Conservation (phyloP, 2,888 invertebrate species). For the Philaethria dido region DNA sequence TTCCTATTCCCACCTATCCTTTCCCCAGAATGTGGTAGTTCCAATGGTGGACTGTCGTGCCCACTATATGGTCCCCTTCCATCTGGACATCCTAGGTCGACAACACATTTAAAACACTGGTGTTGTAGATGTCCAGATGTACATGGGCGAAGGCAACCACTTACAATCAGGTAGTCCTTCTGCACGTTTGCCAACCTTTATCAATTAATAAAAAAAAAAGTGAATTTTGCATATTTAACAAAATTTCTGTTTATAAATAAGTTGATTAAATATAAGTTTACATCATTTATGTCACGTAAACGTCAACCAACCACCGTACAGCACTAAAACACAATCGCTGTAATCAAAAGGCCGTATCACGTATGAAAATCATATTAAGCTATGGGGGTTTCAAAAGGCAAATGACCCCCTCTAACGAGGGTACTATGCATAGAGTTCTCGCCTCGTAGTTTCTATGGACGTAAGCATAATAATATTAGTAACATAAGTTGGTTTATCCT, state of each 20-base stretch:
- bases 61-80: too few relatives aligned
- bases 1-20: too few relatives aligned
- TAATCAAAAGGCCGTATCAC: constrained; percentile 41
- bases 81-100: too few relatives aligned
- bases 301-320: constrained; percentile 13
- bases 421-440: constrained; percentile 33
- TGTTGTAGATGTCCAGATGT: too few relatives aligned
- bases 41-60: too few relatives aligned
- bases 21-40: too few relatives aligned
- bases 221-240: too few relatives aligned
- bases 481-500: constrained; percentile 5
- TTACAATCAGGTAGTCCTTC: too few relatives aligned
- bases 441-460: constrained; percentile 33
- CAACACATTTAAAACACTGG: too few relatives aligned
- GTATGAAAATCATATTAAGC: constrained; percentile 42
- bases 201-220: too few relatives aligned
- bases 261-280: background rate
- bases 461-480: constrained; percentile 29
- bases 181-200: too few relatives aligned
- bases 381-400: constrained; percentile 39
- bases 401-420: constrained; percentile 41
- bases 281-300: constrained; percentile 5
- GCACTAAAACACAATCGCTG: constrained; percentile 36
- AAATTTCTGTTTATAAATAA: background rate
- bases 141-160: too few relatives aligned